Evolutionary conservation across 2,888 invertebrate species (phyloP).

Genomic region (Epinotia ramella): DNA sequence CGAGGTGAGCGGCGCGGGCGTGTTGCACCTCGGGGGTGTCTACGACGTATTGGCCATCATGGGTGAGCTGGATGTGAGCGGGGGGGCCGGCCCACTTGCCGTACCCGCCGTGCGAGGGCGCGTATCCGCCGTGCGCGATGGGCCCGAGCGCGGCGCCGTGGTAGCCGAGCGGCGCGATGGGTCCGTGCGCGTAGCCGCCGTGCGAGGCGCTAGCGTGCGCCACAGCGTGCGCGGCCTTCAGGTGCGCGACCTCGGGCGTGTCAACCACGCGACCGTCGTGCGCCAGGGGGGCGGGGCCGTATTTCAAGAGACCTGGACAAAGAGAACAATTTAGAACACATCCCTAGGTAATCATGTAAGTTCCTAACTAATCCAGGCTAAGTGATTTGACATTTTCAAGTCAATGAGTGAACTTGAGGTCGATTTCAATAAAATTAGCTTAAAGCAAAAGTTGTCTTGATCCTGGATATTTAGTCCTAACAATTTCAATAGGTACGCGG

Average conservation of each 20-base stretch:
- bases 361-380: too few species aligned
- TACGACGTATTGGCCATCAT: slow-evolving; percentile 81
- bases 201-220: slow-evolving; percentile 68
- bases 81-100: slow-evolving; percentile 80
- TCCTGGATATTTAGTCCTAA: too few species aligned
- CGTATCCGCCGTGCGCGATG: slow-evolving; percentile 59
- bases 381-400: background rate
- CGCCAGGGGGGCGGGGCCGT: slow-evolving; percentile 81
- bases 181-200: slow-evolving; percentile 46
- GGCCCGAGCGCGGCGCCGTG: slow-evolving; percentile 37
- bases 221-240: slow-evolving; percentile 82
- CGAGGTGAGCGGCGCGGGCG: slow-evolving; percentile 76
- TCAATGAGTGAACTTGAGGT: background rate
- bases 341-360: background rate
- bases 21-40: slow-evolving; percentile 82
- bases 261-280: slow-evolving; percentile 82
- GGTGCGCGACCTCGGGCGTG: slow-evolving; percentile 85
- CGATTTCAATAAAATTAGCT: too few species aligned
- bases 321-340: background rate
- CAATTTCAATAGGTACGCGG: too few species aligned
- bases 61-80: slow-evolving; percentile 81
- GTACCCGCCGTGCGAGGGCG: slow-evolving; percentile 65
- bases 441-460: too few species aligned
- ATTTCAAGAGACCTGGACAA: slow-evolving; percentile 75
- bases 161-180: slow-evolving; percentile 41